Percentiles rank a stretch among this genome's conserved stretches.
These are phyloP conservation scores for Metacarcinus magister DNA, from an alignment of 2,888 invertebrate genomes.

Conservation along the genomic window DNA sequence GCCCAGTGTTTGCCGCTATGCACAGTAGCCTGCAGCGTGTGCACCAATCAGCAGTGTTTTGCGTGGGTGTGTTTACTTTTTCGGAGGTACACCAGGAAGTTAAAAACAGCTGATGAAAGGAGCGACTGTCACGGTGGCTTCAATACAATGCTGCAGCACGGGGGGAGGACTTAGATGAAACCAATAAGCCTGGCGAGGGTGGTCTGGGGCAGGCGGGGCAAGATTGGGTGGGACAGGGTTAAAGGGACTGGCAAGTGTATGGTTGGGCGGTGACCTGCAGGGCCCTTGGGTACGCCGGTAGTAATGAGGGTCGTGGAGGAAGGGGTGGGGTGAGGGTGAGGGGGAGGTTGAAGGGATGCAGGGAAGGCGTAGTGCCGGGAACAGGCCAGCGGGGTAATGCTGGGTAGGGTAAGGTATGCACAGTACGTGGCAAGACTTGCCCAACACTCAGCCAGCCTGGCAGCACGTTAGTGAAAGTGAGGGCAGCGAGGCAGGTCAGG, in stretches of 20 bases:
- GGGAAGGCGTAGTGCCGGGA: not conserved
- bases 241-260: slow-evolving; percentile 21
- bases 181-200: not conserved
- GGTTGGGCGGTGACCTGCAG: not conserved
- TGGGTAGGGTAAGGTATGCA: not conserved
- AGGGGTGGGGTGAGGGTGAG: not conserved
- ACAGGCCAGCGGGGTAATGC: not conserved
- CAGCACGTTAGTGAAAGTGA: slow-evolving; percentile 29
- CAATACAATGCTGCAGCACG: not conserved
- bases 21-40: not conserved
- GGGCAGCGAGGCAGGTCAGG: slow-evolving; percentile 30
- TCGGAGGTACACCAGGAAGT: not conserved
- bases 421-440: slow-evolving; percentile 23
- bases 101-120: not conserved
- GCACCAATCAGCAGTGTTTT: not conserved
- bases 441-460: slow-evolving; percentile 16
- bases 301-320: not conserved
- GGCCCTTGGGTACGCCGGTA: not conserved
- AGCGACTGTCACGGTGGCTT: not conserved
- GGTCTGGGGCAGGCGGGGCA: not conserved
- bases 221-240: not conserved
- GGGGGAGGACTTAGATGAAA: not conserved
- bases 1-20: not conserved
- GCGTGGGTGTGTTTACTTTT: not conserved
- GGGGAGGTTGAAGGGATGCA: not conserved